Evolutionary conservation across 2,797 vertebrate genomes (phyloP).

Genomic region (Simalia tracyae): DNA sequence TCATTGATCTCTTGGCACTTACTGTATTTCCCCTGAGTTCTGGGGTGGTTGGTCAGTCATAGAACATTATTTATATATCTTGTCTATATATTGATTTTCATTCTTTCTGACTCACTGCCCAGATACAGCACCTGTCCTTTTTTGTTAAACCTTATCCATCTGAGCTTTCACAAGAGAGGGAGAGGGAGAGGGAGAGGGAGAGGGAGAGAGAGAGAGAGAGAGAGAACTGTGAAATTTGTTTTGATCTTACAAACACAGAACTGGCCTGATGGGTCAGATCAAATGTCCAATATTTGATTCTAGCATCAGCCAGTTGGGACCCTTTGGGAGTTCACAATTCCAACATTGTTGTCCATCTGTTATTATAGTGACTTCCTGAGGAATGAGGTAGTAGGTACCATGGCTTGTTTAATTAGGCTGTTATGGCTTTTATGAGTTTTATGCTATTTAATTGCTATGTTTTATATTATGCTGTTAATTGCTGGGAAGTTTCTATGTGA

Average conservation of each 20-base stretch:
- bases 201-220: too few species aligned
- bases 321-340: neutral
- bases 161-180: neutral
- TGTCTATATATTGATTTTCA: conserved; percentile 9
- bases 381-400: neutral
- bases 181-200: too few species aligned
- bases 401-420: neutral
- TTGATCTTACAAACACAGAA: neutral
- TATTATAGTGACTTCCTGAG: neutral
- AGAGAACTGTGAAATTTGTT: neutral
- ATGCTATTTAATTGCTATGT: neutral
- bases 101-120: conserved; percentile 26
- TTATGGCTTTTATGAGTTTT: neutral
- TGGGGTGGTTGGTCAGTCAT: conserved; percentile 14
- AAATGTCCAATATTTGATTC: neutral
- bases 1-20: conserved; percentile 61
- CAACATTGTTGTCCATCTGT: neutral
- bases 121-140: neutral
- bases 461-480: neutral
- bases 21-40: conserved; percentile 30
- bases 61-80: conserved; percentile 52
- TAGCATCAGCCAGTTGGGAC: neutral
- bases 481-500: neutral
- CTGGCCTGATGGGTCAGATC: neutral
- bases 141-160: conserved; percentile 14